phyloP scores from a whole-genome alignment of 2,113 vertebrate species.

The Perca flavescens region DNA sequence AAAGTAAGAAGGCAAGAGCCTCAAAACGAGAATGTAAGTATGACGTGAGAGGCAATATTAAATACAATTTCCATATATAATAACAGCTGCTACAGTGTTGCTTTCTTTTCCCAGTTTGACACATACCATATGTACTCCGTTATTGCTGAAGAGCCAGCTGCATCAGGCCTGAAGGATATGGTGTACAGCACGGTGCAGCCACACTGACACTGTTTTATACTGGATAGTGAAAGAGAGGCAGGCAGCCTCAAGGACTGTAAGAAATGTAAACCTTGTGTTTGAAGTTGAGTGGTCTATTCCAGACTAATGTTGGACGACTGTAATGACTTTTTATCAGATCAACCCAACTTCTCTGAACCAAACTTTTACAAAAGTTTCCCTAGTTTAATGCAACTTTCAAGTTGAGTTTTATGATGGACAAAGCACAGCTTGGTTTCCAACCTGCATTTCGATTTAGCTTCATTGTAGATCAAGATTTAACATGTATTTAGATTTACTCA shows the following conservation, averaged over 20 bases:
- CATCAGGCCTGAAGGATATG: not conserved
- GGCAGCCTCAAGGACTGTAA: not conserved
- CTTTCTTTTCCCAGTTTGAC: constrained; percentile 14
- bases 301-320: not conserved
- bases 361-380: not conserved
- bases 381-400: not conserved
- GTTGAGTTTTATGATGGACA: not conserved
- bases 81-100: not conserved
- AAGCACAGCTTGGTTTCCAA: not conserved
- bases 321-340: not conserved
- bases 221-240: not conserved
- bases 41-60: not conserved
- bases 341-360: not conserved
- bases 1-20: not conserved
- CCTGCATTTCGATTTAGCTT: not conserved
- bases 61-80: not conserved
- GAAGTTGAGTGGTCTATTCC: not conserved
- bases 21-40: constrained; percentile 12
- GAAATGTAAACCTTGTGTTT: not conserved
- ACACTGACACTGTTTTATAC: not conserved
- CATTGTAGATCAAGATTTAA: no score
- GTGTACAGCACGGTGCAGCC: constrained; percentile 20
- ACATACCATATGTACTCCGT: constrained; percentile 34
- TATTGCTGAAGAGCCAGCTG: constrained; percentile 32
- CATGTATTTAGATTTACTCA: not conserved